These are phyloP conservation scores for Onthophagus taurus DNA, from an alignment of 1,140 invertebrate genomes.

Conservation along the genomic window DNA sequence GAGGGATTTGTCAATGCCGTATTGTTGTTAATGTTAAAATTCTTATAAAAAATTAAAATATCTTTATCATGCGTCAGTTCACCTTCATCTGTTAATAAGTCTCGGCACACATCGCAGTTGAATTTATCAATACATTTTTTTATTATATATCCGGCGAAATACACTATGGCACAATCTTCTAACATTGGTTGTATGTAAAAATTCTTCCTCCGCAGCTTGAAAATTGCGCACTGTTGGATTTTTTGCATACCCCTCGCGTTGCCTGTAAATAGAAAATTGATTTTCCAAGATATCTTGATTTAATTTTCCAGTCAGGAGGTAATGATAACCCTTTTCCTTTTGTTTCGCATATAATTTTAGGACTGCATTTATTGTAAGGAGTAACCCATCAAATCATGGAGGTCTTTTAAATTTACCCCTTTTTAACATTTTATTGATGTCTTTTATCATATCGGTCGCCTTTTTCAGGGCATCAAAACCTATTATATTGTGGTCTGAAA, in stretches of 20 bases:
- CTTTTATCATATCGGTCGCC: neutral
- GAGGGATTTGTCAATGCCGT: no score
- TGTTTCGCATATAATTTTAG: neutral
- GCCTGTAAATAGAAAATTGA: slow-evolving; percentile 17
- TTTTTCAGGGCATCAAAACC: neutral
- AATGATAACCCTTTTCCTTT: neutral
- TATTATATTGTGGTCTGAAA: neutral
- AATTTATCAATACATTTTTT: neutral
- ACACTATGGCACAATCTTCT: no score
- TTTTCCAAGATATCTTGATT: slow-evolving; percentile 27
- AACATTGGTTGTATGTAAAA: no score
- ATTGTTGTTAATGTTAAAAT: neutral
- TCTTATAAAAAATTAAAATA: neutral
- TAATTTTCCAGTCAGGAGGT: slow-evolving; percentile 7
- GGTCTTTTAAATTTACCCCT: neutral
- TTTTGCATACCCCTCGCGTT: neutral
- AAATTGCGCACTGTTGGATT: neutral
- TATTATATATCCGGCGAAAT: neutral
- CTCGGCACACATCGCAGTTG: neutral
- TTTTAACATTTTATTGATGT: neutral
- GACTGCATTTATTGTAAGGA: neutral
- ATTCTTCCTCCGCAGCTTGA: no score
- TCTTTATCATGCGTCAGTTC: neutral
- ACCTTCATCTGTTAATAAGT: neutral
- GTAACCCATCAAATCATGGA: neutral